Evolutionary conservation across 2,888 invertebrate species (phyloP), one percentile per base, ranked within the genome.

Genomic region (Ametastegia equiseti): DNA sequence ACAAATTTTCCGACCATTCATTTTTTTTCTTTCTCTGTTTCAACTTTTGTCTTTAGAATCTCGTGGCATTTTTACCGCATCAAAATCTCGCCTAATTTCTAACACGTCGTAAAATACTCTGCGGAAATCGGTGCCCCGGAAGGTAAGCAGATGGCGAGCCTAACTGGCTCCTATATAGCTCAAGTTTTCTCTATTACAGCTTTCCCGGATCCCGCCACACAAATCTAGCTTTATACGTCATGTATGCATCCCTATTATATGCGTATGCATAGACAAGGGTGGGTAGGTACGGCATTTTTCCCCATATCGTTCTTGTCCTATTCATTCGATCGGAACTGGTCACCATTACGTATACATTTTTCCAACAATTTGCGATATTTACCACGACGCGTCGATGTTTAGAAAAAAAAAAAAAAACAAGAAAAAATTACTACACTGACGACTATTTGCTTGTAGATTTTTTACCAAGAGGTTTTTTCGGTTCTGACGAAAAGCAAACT

Each of bases 321-420:
- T 78, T 78, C 60, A 78, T 78, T 42, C 78, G 78, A 78, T 78
- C 78, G 78, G 78, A 78, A 78, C 78, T 63, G 27, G 23, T n/a
- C 42, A 60, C 78, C 78, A 78, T 78, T 78, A 78, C 78, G 78
- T 42, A 45, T 36, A 54, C 30, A n/a, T 60, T 60, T 78, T 60
- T 60, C 75, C 36, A 54, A 19, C 54, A 75, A n/a, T 75, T 39
- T 6, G 15, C 47, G 71, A 45, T 71, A 71, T 71, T 71, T 13
- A 47, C 71, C 39, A 67, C n/a, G 39, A 39, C 67, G 39, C 13
- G 19, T 27, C 39, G 67, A 67, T 19, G 36, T 19, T 4, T 60
- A 60, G 5, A 9, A 9, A 42, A 9, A n/a, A n/a, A n/a, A n/a
- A 60, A 60, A 23, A 60, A 60, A 39, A 39, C n/a, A 60, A 60